phyloP scores from a whole-genome alignment of 1,140 invertebrate genomes.

The Pogonomyrmex barbatus region DNA sequence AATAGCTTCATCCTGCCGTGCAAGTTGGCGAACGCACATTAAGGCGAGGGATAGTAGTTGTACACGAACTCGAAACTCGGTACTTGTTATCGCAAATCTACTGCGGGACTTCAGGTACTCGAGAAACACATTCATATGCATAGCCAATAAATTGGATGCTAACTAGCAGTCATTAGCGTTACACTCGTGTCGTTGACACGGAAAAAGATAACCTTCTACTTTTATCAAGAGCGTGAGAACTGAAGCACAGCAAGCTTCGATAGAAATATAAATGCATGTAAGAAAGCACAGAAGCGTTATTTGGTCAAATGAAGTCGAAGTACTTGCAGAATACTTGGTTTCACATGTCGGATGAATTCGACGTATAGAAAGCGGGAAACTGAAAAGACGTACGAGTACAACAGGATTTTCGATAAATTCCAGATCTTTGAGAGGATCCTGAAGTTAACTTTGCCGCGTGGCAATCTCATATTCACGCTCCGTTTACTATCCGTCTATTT shows the following conservation, averaged over 20 bases:
- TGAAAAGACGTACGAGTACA: background rate
- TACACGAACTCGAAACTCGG: constrained; percentile 8
- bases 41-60: constrained; percentile 25
- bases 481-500: constrained; percentile 11
- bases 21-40: constrained; percentile 45
- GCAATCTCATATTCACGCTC: constrained; percentile 36
- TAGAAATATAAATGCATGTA: background rate
- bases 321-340: background rate
- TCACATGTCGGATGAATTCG: background rate
- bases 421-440: constrained; percentile 5
- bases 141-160: constrained; percentile 31
- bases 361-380: background rate
- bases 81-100: constrained; percentile 54
- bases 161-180: constrained; percentile 4
- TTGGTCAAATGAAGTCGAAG: background rate
- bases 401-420: constrained; percentile 18
- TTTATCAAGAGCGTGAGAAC: constrained; percentile 12
- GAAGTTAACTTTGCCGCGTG: constrained; percentile 14
- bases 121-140: constrained; percentile 22
- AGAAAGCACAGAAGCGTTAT: background rate
- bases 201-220: constrained; percentile 13
- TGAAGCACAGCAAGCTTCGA: background rate
- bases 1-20: constrained; percentile 40
- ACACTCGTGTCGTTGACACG: constrained; percentile 1
- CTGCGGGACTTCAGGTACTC: background rate